Evolutionary conservation across 2,888 invertebrate species (phyloP), one percentile per base, ranked within the genome.

Genomic region (Alviniconcha strummeri): DNA sequence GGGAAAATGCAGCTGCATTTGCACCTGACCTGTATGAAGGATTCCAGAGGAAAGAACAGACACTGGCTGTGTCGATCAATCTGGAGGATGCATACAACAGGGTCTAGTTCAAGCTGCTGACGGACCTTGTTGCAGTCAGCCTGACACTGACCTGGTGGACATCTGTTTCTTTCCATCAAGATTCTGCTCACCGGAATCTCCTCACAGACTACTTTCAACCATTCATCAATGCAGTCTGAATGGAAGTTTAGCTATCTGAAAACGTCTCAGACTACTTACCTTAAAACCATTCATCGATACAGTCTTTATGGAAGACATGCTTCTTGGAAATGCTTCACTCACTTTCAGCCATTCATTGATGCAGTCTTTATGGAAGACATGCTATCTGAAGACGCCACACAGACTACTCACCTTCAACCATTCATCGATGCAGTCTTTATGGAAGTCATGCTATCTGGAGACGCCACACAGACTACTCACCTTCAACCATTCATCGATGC

Each of bases 281-380:
- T 89, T 89, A 13, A 11, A 91, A 82, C 91, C 91, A 91, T 77
- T 90, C 89, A 74, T 87, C 85, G 54, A 91, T 85, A 87, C 91
- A 91, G 9, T 88, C 86, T 83, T 86, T 64, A 64, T 64, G 64
- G 64, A 64, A 64, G 64, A 3, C 64, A 1, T 64, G 4, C 64
- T 15, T 64, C 3, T 15, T 13, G 64, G 64, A 15, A 64, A 64
- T 19, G 8, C 7, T 19, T 19, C 71, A 8, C 15, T 69, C 69
- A n/a, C 15, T 5, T 4, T 17, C 9, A 4, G 82, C 91, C 91
- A 91, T 77, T 90, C 89, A 76, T 87, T 85, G 54, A 91, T 85
- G 87, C 91, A 91, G 9, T 88, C 86, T 83, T 86, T 64, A 64
- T 3, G 64, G 64, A 64, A 64, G 64, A 3, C 64, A 15, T 64